phyloP scores from a whole-genome alignment of 2,113 vertebrate genomes.

The Oncorhynchus kisutch region DNA sequence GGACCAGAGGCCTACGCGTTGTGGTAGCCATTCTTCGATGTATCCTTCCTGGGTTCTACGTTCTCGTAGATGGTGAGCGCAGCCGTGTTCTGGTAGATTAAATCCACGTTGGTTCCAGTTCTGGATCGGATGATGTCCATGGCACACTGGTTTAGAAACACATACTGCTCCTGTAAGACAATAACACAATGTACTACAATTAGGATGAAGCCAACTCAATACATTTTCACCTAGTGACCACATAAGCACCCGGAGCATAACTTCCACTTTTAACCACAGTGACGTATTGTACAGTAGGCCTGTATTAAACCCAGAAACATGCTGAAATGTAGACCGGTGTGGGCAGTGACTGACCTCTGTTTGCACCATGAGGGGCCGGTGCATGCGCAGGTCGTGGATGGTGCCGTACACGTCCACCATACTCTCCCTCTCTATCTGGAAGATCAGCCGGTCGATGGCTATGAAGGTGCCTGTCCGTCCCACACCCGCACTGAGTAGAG shows the following conservation, averaged over 20 bases:
- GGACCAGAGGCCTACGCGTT: constrained; percentile 9
- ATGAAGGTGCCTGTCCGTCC: constrained; percentile 95
- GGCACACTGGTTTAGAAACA: constrained; percentile 93
- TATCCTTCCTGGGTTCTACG: constrained; percentile 52
- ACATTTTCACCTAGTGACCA: too few relatives aligned
- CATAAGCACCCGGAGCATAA: too few relatives aligned
- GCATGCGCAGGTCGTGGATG: constrained; percentile 89
- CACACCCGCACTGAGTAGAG: constrained; percentile 84
- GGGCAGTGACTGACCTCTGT: constrained; percentile 82
- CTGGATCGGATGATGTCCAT: constrained; percentile 88
- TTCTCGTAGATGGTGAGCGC: constrained; percentile 89
- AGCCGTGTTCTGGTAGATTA: constrained; percentile 89
- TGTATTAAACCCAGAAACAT: neutral
- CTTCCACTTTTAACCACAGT: neutral
- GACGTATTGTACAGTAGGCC: neutral
- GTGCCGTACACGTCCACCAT: constrained; percentile 84
- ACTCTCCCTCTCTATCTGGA: constrained; percentile 90
- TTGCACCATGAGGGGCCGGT: constrained; percentile 93
- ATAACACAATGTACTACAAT: neutral
- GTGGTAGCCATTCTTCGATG: constrained; percentile 13
- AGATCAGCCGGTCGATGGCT: constrained; percentile 88
- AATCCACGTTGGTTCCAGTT: constrained; percentile 83
- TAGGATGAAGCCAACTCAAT: neutral
- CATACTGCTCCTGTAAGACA: constrained; percentile 85
- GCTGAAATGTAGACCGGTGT: neutral